Evolutionary conservation across 1,140 invertebrate species (phyloP), one percentile per base, ranked within the genome.

Genomic region (Halesus radiatus): DNA sequence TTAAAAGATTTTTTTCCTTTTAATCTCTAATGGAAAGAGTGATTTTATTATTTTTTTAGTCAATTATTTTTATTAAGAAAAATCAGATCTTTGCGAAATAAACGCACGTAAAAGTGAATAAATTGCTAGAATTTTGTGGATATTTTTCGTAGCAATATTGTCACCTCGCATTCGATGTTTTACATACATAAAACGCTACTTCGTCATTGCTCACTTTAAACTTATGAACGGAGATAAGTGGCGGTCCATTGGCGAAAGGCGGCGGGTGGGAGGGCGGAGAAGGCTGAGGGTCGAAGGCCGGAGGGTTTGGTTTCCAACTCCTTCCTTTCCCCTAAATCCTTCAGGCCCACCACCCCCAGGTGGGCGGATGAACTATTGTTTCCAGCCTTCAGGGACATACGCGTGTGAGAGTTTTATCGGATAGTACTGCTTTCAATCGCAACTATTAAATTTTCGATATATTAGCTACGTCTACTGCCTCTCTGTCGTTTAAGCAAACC

Each of bases 121-220:
- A 13, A 1, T 13, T 45, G 37, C 10, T 45, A 7, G 8, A 32
- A 8, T 45, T 45, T 1, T 1, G 8, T 1, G 37, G 10, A 10
- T 45, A 10, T 45, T 45, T 45, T 45, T 45, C 10, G 2, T 5
- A 22, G 23, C 50, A 60, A 3, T n/a, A n/a, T 66, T 66, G 13
- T 66, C 29, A 66, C 29, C 26, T 52, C 15, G 45, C n/a, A 15
- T 37, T 66, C 66, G 53, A 16, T 58, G 64, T 26, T 54, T 73
- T 60, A 58, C 78, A 80, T 70, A 72, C 78, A 75, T 80, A 80
- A 80, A 75, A 64, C 20, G 50, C n/a, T 52, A 78, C 75, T 78
- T 76, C 80, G 78, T 74, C 76, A 81, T 81, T 68, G 76, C 68
- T 50, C 76, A 78, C 80, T 81, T 78, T 78, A 78, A 78, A 81